These are phyloP conservation scores for Loriculus beryllinus DNA, from an alignment of 2,797 vertebrate species.

Conservation along the genomic window DNA sequence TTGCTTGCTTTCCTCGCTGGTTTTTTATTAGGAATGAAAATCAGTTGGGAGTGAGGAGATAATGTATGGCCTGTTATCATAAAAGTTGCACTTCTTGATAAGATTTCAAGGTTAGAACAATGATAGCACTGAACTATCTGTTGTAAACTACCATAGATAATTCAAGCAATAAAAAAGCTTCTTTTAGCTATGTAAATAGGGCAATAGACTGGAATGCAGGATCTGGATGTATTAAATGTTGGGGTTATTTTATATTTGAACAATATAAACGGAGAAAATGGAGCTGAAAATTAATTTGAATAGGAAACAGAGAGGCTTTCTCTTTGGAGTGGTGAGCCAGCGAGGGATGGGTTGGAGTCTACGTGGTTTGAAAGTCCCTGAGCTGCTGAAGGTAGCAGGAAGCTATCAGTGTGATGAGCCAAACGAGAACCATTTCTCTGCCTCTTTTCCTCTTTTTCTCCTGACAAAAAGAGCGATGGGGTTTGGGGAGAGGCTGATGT, in stretches of 20 bases:
- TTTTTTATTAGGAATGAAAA: neutral
- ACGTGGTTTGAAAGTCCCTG: neutral
- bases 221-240: neutral
- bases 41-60: neutral
- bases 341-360: neutral
- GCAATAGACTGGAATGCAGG: neutral
- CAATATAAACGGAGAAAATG: neutral
- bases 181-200: constrained; percentile 56
- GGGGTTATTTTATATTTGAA: neutral
- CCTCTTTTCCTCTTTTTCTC: too few relatives aligned
- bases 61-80: neutral
- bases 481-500: constrained; percentile 28
- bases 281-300: neutral
- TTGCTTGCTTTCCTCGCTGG: neutral
- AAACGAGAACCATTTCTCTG: neutral
- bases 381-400: neutral
- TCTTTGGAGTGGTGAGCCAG: neutral
- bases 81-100: constrained; percentile 1
- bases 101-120: constrained; percentile 57
- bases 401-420: rapidly evolving
- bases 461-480: neutral
- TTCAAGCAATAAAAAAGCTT: constrained; percentile 33
- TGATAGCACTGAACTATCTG: constrained; percentile 17
- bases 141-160: neutral
- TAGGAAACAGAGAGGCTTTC: neutral